Base-by-base conservation (phyloP, 1,140 invertebrate genomes). In the Epicauta chinensis region DNA sequence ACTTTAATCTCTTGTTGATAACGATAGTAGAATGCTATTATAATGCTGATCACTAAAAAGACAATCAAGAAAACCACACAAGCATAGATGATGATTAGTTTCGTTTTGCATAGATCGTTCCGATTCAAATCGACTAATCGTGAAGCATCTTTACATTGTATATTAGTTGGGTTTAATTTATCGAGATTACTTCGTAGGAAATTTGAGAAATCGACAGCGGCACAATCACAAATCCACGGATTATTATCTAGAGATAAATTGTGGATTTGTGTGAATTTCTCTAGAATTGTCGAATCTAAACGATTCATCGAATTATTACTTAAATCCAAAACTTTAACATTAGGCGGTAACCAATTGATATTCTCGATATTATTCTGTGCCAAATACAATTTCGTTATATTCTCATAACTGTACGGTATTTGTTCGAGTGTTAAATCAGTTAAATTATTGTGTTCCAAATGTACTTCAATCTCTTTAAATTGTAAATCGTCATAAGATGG, bases 1-100 rank as follows among this genome's bases (percentile, higher is more conserved):
- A 87, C 75, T 70, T 85, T 80, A 32, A 87, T 76, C 61, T 82
- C 75, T 53, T 69, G 68, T 60, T 83, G 71, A 54, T 80, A 83
- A 31, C 78, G 76, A 58, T 83, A 84, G 61, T 80, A 87, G 0
- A 83, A 42, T 0, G 78, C 75, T 0, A 72, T 70, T 1, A 51
- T 1, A 71, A 76, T 16, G 11, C n/a, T 2, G 16, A 49, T 5
- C 7, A 17, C 15, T 7, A 58, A 12, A 16, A 36, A 41, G 5
- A 23, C 2, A 13, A 41, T 16, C 14, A 12, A 12, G 5, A 23
- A 17, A 12, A 23, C 32, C 10, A 34, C 39, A 45, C 56, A 55
- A 30, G 51, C 12, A 9, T 13, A 35, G 11, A 32, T 44, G 14
- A 13, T 48, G 6, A 23, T 23, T 3, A 23, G 4, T 23, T 23